A percentile compares a stretch with the other conserved stretches of the same genome.
These are phyloP conservation scores for Calephelis nemesis DNA, from an alignment of 1,140 invertebrate genomes.

Conservation along the genomic window DNA sequence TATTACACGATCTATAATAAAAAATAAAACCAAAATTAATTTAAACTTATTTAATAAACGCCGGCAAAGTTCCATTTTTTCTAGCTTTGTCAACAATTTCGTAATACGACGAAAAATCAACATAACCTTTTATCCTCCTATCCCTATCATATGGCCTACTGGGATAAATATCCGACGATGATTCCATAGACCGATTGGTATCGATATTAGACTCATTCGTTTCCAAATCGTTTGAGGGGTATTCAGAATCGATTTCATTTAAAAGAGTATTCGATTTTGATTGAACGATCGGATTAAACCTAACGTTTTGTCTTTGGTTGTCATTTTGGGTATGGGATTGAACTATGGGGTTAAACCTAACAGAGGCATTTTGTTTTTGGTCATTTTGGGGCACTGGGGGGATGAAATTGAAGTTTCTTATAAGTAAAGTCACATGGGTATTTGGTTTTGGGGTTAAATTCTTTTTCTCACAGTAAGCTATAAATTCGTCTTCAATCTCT, in stretches of 20 bases:
- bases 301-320: slow-evolving; percentile 63
- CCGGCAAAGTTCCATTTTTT: slow-evolving; percentile 80
- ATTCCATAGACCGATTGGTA: slow-evolving; percentile 63
- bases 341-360: slow-evolving; percentile 88
- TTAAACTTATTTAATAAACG: slow-evolving; percentile 60
- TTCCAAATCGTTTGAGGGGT: slow-evolving; percentile 52
- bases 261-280: slow-evolving; percentile 69
- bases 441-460: slow-evolving; percentile 74
- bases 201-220: slow-evolving; percentile 57
- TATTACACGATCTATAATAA: too few relatives aligned
- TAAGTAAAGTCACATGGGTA: slow-evolving; percentile 85
- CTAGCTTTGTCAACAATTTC: slow-evolving; percentile 84
- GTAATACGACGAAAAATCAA: slow-evolving; percentile 92
- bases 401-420: slow-evolving; percentile 92
- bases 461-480: slow-evolving; percentile 87
- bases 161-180: slow-evolving; percentile 72
- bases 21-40: background rate
- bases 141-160: slow-evolving; percentile 75
- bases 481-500: slow-evolving; percentile 90
- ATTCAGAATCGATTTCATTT: slow-evolving; percentile 65
- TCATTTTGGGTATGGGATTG: slow-evolving; percentile 15
- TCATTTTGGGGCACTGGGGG: slow-evolving; percentile 81
- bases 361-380: slow-evolving; percentile 63
- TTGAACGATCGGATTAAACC: slow-evolving; percentile 81
- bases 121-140: slow-evolving; percentile 87